Percentiles rank a stretch among this genome's conserved stretches.
phyloP scores from a whole-genome alignment of 1,140 invertebrate species.

The Oncopodura yosiiana region DNA sequence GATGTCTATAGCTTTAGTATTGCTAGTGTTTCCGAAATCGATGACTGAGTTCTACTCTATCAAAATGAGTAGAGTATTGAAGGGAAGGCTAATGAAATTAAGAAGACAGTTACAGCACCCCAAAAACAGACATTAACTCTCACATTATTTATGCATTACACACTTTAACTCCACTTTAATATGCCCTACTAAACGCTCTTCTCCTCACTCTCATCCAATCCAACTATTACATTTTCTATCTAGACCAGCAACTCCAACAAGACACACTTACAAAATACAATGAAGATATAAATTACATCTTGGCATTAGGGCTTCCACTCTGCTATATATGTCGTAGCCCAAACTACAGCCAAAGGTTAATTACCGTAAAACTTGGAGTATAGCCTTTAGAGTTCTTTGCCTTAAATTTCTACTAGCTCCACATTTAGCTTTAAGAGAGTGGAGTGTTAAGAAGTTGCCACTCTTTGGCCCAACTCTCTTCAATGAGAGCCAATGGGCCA shows the following conservation, averaged over 20 bases:
- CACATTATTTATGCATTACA: conserved; percentile 33
- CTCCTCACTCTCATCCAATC: not conserved
- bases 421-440: too few species aligned
- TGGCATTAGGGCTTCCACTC: too few species aligned
- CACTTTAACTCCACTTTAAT: conserved; percentile 17
- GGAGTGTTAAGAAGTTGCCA: too few species aligned
- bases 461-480: too few species aligned
- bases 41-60: conserved; percentile 36
- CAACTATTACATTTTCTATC: not conserved
- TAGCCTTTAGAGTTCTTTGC: too few species aligned
- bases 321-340: not conserved
- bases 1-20: conserved; percentile 31
- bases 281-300: too few species aligned
- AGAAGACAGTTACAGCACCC: conserved; percentile 22
- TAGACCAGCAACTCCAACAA: not conserved
- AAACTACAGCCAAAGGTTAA: too few species aligned
- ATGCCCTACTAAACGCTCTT: not conserved
- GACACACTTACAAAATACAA: too few species aligned
- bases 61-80: conserved; percentile 33
- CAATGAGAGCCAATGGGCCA: too few species aligned
- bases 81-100: conserved; percentile 34
- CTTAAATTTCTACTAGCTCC: too few species aligned
- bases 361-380: too few species aligned
- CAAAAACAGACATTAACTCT: conserved; percentile 30
- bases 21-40: conserved; percentile 34